Evolutionary conservation across 2,797 vertebrate species (phyloP), one percentile per base, ranked within the genome.

Genomic region (Apogon hyalosoma): DNA sequence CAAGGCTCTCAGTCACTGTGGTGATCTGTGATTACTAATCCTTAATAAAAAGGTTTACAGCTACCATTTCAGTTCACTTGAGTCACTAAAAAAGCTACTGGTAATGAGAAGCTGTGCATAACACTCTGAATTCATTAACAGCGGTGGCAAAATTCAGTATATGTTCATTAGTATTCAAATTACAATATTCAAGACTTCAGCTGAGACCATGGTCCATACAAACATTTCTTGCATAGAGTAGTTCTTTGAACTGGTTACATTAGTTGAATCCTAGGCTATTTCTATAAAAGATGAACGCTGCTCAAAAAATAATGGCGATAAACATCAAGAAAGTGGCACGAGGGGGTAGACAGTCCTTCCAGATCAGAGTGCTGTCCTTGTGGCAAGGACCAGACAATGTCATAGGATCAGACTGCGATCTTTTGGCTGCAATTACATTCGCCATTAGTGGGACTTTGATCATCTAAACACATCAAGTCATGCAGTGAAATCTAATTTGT

Each of bases 341-440:
- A 1, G 36, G 46, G 55, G 24, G 21, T 11, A 24, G 40, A 31
- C 55, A 63, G 61, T 53, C 52, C 56, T 13, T 55, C 42, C 19
- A 59, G 57, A 53, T 79, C 39, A 1, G 13, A 62, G 69, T 55
- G 40, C 16, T 39, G 79, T 79, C 85, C 79, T 73, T 74, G 52
- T 61, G 28, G 4, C 6, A 64, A 79, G 33, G 69, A 72, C 75
- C 72, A 84, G 75, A 84, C 79, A 85, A 79, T 75, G 75, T 82
- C 80, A 64, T 24, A n/a, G 42, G 53, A 76, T 71, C 63, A 63
- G 71, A 76, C 59, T 19, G 53, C 43, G 58, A 75, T 73, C 49
- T 74, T 65, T 64, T 42, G n/a, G 56, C 65, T 50, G 70, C 43
- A 53, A 38, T 59, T 72, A 68, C 50, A 63, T 75, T 74, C 47